Base-by-base conservation (phyloP, 2,113 vertebrate species). In the Picathartes gymnocephalus region DNA sequence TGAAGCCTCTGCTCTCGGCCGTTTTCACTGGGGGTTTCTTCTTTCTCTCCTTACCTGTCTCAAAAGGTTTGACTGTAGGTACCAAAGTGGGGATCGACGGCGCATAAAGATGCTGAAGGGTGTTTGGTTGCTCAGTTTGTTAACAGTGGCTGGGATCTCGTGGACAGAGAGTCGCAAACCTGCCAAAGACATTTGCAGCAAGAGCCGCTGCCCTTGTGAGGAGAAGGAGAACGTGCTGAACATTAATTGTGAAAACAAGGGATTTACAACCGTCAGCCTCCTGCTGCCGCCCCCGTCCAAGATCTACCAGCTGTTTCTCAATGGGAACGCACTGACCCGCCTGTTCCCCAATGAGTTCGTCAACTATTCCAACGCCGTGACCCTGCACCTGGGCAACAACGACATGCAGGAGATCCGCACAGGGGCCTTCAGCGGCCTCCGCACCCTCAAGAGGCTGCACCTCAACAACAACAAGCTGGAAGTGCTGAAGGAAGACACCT, bases 121-220 rank as follows among this genome's bases (percentile, higher is more conserved):
- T 97, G 97, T 99, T 97, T 98, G 99, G 98, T 97, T 99, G 96
- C 98, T 99, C 98, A 99, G 99, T 97, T 98, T 99, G 97, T 98
- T 99, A 96, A 98, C 98, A 94, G 98, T 98, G 98, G 98, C 98
- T 96, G 99, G 99, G 98, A 98, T 99, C 97, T 98, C 98, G 71
- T 97, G 97, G 98, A 98, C 98, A 50, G 95, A 99, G 97, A 99
- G 98, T 98, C 99, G 99, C 96, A 99, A 99, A 99, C 99, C 98
- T 98, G 98, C 99, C 97, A 99, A 99, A 99, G 99, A 99, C 97
- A 99, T 99, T 98, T 99, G 99, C 98, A 99, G 99, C 98, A 99
- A 98, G 97, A 98, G 97, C 95, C 99, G 99, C 92, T 99, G 99
- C 95, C 97, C 97, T 95, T 99, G 99, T 15, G 99, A 99, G 94